These are phyloP conservation scores for Gadus macrocephalus DNA, from an alignment of 2,113 vertebrate genomes.

Conservation along the genomic window DNA sequence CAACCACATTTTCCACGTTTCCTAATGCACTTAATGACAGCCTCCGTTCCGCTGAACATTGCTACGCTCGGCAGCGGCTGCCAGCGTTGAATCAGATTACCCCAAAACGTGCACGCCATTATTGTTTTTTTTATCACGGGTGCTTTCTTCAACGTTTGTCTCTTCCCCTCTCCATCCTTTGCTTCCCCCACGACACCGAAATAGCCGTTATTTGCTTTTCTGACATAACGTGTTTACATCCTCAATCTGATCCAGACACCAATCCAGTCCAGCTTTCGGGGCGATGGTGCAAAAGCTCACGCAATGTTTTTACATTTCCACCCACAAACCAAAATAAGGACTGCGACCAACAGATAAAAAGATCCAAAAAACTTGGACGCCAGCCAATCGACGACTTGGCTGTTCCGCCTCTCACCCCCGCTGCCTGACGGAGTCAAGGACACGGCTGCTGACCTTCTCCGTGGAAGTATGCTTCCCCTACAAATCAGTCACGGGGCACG, in stretches of 20 bases:
- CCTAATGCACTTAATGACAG: no score
- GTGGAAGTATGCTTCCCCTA: no score
- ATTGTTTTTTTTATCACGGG: conserved; percentile 23
- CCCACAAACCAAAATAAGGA: conserved; percentile 17
- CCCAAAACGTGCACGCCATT: conserved; percentile 30
- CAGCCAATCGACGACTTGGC: no score
- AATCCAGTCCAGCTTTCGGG: conserved; percentile 23
- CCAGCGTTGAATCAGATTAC: conserved; percentile 7
- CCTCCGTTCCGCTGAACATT: no score
- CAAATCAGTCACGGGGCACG: no score
- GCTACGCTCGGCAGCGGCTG: no score
- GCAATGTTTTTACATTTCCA: conserved; percentile 26
- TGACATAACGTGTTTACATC: conserved; percentile 47
- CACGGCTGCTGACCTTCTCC: no score
- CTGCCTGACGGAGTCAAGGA: no score
- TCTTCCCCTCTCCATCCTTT: conserved; percentile 7
- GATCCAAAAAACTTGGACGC: no score
- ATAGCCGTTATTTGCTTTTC: conserved; percentile 51
- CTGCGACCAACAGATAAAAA: conserved; percentile 8
- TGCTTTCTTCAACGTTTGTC: conserved; percentile 9
- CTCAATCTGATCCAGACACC: conserved; percentile 48
- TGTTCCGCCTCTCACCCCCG: no score
- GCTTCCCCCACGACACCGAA: conserved; percentile 34
- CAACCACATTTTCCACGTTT: no score
- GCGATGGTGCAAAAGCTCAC: conserved; percentile 28